Percentiles rank a stretch among this genome's conserved stretches.
These are phyloP conservation scores for Drosophila nikananu DNA, from an alignment of 1,140 invertebrate genomes.

Conservation along the genomic window DNA sequence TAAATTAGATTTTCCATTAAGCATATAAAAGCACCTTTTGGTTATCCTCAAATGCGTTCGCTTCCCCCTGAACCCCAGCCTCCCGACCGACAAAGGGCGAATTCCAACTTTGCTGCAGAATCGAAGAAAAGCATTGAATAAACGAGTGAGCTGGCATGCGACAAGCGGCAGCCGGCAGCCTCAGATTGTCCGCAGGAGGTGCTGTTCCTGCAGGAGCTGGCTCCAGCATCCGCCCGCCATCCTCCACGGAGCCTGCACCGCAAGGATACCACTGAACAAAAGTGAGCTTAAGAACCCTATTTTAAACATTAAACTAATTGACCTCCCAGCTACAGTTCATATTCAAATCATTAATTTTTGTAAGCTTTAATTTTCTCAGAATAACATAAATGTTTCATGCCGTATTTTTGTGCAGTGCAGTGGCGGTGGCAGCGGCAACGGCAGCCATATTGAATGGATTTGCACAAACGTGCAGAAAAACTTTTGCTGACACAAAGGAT, in stretches of 20 bases:
- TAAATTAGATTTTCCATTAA: slow-evolving; percentile 84
- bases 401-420: slow-evolving; percentile 9
- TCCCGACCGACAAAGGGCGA: slow-evolving; percentile 69
- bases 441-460: slow-evolving; percentile 83
- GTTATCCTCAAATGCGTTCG: slow-evolving; percentile 83
- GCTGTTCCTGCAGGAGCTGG: slow-evolving; percentile 21
- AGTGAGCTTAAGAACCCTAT: background rate
- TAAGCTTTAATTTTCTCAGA: background rate
- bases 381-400: background rate
- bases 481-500: slow-evolving; percentile 83
- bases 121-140: slow-evolving; percentile 83
- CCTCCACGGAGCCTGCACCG: slow-evolving; percentile 8
- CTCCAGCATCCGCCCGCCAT: background rate
- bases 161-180: slow-evolving; percentile 53
- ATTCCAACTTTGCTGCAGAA: slow-evolving; percentile 81
- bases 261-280: slow-evolving; percentile 9
- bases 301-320: background rate
- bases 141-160: slow-evolving; percentile 61
- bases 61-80: background rate
- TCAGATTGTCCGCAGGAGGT: slow-evolving; percentile 74
- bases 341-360: background rate
- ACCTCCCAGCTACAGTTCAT: background rate
- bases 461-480: slow-evolving; percentile 81
- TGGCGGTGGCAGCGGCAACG: slow-evolving; percentile 56
- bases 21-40: slow-evolving; percentile 84